Percentiles rank a stretch among this genome's conserved stretches.
Conservation (phyloP, 2,888 invertebrate genomes). For the Coecobrya sp. region DNA sequence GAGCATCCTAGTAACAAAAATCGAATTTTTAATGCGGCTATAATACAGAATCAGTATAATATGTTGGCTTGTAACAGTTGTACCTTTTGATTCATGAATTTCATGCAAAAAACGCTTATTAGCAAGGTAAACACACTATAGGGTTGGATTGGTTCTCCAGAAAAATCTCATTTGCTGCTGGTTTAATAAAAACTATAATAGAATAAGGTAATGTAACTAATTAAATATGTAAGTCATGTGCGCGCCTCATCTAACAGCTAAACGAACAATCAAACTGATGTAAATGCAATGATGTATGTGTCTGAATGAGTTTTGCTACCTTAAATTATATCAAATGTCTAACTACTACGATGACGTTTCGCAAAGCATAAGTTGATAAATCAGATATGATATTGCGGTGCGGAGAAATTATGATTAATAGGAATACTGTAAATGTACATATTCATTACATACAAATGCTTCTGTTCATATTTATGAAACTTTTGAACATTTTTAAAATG, state of each 20-base stretch:
- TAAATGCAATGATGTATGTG: conserved; percentile 25
- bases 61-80: background rate
- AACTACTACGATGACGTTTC: no score
- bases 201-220: conserved; percentile 57
- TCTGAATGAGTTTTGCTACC: conserved; percentile 28
- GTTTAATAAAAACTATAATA: conserved; percentile 63
- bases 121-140: conserved; percentile 40
- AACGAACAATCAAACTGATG: conserved; percentile 59
- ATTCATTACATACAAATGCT: no score
- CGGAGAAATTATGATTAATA: background rate
- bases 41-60: no score
- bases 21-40: background rate
- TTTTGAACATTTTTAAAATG: background rate
- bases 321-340: background rate
- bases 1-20: conserved; percentile 2
- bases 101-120: conserved; percentile 35
- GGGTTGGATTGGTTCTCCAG: conserved; percentile 28
- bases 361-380: no score
- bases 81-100: background rate
- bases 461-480: no score
- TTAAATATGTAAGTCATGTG: conserved; percentile 81
- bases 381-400: background rate
- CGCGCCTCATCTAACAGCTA: conserved; percentile 17
- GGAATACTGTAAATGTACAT: background rate
- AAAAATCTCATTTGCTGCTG: conserved; percentile 61